Base-by-base conservation (phyloP, 2,113 vertebrate species). In the Sander lucioperca region DNA sequence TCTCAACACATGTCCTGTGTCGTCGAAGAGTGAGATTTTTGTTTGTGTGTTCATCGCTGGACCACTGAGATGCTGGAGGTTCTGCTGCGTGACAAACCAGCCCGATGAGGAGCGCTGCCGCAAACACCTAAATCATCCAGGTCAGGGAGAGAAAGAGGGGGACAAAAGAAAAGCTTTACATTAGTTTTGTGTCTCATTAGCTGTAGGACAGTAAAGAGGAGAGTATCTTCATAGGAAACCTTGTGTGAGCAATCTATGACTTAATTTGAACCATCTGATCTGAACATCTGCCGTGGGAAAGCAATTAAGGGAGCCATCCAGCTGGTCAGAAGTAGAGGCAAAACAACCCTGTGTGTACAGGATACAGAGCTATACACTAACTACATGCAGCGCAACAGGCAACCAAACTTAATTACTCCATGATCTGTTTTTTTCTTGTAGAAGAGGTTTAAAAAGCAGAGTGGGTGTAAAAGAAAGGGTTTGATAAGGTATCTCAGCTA, bases 221-320 rank as follows among this genome's bases (percentile, higher is more conserved):
- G 88, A 91, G 82, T 87, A 73, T 89, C 92, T 94, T 95, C 91
- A 89, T 91, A 88, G 82, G 91, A 84, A 88, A 92, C 94, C 93
- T 92, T 90, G 90, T 92, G 91, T 81, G 90, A 92, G 90, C 77
- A 94, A 94, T 94, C 91, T 92, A 77, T 45, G n/a, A 36, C 83
- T 91, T 95, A 94, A 95, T 95, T 84, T 74, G 71, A 94, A 95
- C 90, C 93, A 95, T 94, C 93, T 96, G 95, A 95, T 93, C 82
- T 89, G 86, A 92, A 91, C 94, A 95, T 94, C 94, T 94, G 94
- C 90, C 85, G 85, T 86, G 91, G 86, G 89, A 92, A 94, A 88
- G 84, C 90, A 93, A 95, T 93, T 87, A 93, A 77, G 62, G 74
- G 69, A 87, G 84, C 82, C 57, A 68, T 82, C 59, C 81, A 92